Evolutionary conservation across 2,888 invertebrate genomes (phyloP), one percentile per base, ranked within the genome.

Genomic region (Parthenolecanium corni): DNA sequence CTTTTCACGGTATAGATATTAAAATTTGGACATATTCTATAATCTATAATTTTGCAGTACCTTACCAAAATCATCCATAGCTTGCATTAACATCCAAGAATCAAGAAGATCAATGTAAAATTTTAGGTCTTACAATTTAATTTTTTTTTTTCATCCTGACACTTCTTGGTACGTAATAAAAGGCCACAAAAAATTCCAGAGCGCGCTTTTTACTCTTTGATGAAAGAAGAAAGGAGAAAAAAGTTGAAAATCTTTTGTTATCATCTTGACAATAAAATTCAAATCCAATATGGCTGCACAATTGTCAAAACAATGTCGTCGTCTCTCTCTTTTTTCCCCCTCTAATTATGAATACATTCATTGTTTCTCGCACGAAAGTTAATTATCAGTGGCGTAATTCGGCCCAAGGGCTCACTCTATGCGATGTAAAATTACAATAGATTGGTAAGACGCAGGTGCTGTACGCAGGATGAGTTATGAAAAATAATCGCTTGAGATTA

Each of bases 361-460:
- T 58, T 58, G 58, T 58, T 58, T 58, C 49, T 23, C 31, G n/a
- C 14, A 58, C 20, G 58, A 58, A 58, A 58, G 58, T 58, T 58
- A 58, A 58, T 58, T 58, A 58, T 58, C 58, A 36, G 46, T 58
- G 58, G 58, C 58, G 58, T 58, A 58, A 58, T 58, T 58, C 58
- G 58, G 47, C 58, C 58, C 58, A 58, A 58, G 58, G 58, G 58
- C 58, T 58, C 47, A 20, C 36, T 58, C 58, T 46, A 21, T 47
- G 44, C 21, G 20, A 12, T 23, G 31, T 14, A 31, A 58, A 36
- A 36, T 18, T 46, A 57, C 57, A 57, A 57, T 57, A 46, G 44
- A 25, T 4, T 16, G 25, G 23, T 46, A 23, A 23, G 21, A 57
- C 46, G 25, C 57, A 54, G 54, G 54, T 54, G 54, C 54, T 31